Evolutionary conservation across 2,888 invertebrate species (phyloP).

Genomic region (Polylopha cassiicola): DNA sequence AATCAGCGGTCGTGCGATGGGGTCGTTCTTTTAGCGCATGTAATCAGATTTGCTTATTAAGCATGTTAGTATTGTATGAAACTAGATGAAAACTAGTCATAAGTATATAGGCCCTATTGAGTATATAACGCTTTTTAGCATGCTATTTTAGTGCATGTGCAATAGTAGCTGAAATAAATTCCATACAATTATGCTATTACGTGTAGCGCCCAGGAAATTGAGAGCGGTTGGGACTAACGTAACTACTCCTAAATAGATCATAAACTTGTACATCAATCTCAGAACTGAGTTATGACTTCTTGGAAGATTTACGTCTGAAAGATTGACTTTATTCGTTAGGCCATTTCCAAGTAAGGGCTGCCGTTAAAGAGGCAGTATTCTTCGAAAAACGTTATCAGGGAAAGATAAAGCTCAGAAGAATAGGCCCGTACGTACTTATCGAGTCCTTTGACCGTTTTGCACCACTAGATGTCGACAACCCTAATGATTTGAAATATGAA

Average conservation of each 20-base stretch:
- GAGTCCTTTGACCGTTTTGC: slow-evolving; percentile 35
- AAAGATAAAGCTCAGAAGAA: slow-evolving; percentile 47
- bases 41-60: too few relatives aligned
- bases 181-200: too few relatives aligned
- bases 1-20: too few relatives aligned
- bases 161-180: too few relatives aligned
- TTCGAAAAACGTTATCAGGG: slow-evolving; percentile 55
- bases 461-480: slow-evolving; percentile 16
- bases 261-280: slow-evolving; percentile 48
- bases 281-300: slow-evolving; percentile 65
- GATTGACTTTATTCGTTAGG: slow-evolving; percentile 69
- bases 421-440: slow-evolving; percentile 49
- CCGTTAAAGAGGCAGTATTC: slow-evolving; percentile 58
- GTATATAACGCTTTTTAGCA: too few relatives aligned
- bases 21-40: too few relatives aligned
- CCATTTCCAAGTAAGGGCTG: slow-evolving; percentile 53
- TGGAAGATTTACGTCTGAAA: slow-evolving; percentile 61
- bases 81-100: too few relatives aligned
- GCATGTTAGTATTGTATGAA: too few relatives aligned
- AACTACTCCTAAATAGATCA: slow-evolving; percentile 28
- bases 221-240: slow-evolving; percentile 19
- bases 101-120: too few relatives aligned
- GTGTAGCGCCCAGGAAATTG: too few relatives aligned
- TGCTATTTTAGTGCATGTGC: too few relatives aligned
- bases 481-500: slow-evolving; percentile 14